A percentile compares a stretch with the other conserved stretches of the same genome.
These are phyloP conservation scores for Torymus aiolomorphi DNA, from an alignment of 2,888 invertebrate species.

Conservation along the genomic window DNA sequence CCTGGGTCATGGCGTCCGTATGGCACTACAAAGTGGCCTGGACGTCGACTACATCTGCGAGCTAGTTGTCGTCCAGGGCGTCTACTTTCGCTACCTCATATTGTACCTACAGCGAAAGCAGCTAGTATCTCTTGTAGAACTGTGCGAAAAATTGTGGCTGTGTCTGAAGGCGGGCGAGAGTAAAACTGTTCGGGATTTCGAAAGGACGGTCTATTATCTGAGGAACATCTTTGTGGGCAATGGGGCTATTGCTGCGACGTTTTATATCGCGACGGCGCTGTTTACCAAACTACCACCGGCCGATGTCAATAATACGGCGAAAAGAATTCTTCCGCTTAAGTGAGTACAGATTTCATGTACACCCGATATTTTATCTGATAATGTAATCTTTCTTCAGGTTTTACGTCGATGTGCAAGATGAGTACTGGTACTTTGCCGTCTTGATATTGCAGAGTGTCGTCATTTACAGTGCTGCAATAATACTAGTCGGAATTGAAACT, in stretches of 20 bases:
- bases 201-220: constrained; percentile 17
- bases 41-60: constrained; percentile 25
- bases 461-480: neutral
- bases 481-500: neutral
- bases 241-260: neutral
- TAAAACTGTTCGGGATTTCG: neutral
- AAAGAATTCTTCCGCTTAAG: neutral
- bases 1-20: too few species aligned
- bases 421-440: constrained; percentile 5
- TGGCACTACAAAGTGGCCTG: too few species aligned
- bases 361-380: neutral
- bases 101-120: neutral
- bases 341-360: neutral
- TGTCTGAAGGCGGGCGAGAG: neutral
- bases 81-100: constrained; percentile 6
- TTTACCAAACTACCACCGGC: neutral
- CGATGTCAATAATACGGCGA: neutral
- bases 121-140: neutral
- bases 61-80: neutral
- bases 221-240: neutral
- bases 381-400: constrained; percentile 6
- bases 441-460: neutral
- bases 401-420: constrained; percentile 17
- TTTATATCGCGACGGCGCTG: neutral
- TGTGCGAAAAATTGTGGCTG: constrained; percentile 21